phyloP scores from a whole-genome alignment of 2,113 vertebrate genomes.

The Pseudorectes ferrugineus region DNA sequence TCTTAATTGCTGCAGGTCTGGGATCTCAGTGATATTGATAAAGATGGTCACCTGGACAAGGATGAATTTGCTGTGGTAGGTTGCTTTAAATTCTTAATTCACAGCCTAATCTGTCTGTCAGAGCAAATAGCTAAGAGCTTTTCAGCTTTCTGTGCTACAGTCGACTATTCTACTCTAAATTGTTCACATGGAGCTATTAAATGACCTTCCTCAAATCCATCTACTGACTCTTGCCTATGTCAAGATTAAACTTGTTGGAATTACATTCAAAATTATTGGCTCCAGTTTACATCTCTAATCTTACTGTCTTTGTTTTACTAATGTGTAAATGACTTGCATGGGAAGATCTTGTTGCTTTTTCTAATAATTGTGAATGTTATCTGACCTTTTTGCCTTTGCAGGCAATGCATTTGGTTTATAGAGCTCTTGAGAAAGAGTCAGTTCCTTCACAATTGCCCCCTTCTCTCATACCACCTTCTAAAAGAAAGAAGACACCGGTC shows the following conservation, averaged over 20 bases:
- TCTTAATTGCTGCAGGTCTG: constrained; percentile 81
- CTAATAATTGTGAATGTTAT: neutral
- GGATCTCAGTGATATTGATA: constrained; percentile 99
- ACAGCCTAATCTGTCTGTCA: neutral
- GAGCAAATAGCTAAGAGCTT: neutral
- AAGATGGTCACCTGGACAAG: constrained; percentile 94
- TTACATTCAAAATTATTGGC: neutral
- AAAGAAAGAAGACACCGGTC: constrained; percentile 86
- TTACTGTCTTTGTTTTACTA: neutral
- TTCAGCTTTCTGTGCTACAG: neutral
- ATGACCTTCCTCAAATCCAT: neutral
- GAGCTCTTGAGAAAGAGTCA: constrained; percentile 95
- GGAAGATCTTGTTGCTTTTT: neutral
- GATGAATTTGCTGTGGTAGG: constrained; percentile 98
- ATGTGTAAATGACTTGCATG: neutral
- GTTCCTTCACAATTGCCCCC: constrained; percentile 87
- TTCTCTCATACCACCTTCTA: constrained; percentile 87
- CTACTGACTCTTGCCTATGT: neutral
- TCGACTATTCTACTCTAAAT: neutral
- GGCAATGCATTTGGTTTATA: constrained; percentile 99
- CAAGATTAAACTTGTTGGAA: neutral
- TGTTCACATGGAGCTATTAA: neutral
- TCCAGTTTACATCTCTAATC: neutral
- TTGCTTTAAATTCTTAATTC: neutral
- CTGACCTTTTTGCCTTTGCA: constrained; percentile 46